Evolutionary conservation across 2,888 invertebrate species (phyloP).

Genomic region (Epinotia bilunana): DNA sequence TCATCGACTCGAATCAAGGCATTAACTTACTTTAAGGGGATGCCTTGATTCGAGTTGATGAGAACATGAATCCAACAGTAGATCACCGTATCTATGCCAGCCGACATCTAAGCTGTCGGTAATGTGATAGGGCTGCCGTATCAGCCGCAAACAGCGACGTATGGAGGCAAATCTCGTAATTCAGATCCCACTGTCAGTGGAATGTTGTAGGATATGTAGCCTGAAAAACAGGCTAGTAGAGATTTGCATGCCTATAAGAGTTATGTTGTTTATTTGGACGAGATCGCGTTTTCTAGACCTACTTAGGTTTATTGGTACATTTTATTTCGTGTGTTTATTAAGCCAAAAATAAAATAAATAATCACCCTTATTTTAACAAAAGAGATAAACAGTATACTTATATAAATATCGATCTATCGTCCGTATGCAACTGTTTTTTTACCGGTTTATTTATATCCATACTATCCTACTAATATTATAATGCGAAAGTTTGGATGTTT

Average conservation of each 20-base stretch:
- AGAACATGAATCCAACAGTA: neutral
- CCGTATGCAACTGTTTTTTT: no score
- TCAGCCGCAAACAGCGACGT: slow-evolving; percentile 16
- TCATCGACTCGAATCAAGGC: no score
- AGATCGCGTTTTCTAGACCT: neutral
- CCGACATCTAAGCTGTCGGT: slow-evolving; percentile 3
- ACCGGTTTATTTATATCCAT: no score
- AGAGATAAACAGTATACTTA: no score
- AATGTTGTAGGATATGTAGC: slow-evolving; percentile 7
- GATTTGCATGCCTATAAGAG: slow-evolving; percentile 10
- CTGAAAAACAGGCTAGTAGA: neutral
- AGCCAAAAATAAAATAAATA: no score
- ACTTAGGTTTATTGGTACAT: neutral
- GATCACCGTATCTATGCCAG: neutral
- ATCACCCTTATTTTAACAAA: no score
- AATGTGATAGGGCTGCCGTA: slow-evolving; percentile 5
- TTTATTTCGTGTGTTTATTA: no score
- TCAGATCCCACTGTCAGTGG: neutral
- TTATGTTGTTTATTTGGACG: neutral
- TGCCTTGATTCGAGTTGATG: no score
- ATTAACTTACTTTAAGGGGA: no score
- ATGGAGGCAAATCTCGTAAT: slow-evolving; percentile 14
- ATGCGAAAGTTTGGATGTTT: no score
- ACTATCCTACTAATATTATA: no score
- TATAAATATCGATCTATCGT: no score